Percentiles rank a stretch among this genome's conserved stretches.
Evolutionary conservation across 2,797 vertebrate species (phyloP).

Genomic region (Pantherophis alleghaniensis): DNA sequence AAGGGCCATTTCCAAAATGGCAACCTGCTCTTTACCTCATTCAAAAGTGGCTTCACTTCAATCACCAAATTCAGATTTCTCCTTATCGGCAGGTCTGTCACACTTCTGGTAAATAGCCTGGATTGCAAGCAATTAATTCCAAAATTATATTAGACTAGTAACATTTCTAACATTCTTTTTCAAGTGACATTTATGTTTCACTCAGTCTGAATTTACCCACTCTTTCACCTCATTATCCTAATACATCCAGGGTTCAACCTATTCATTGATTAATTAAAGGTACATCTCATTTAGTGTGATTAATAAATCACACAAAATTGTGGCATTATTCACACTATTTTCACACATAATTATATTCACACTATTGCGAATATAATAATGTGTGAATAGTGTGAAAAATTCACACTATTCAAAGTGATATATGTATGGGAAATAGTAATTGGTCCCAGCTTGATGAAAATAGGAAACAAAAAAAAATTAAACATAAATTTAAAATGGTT

Average conservation of each 20-base stretch:
- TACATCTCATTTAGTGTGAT: not conserved
- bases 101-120: not conserved
- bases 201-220: not conserved
- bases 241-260: not conserved
- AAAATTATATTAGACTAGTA: not conserved
- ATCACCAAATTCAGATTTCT: not conserved
- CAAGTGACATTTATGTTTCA: not conserved
- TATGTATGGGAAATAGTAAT: not conserved
- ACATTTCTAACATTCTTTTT: not conserved
- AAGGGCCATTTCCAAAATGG: not conserved
- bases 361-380: too few species aligned
- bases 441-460: not conserved
- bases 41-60: not conserved
- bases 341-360: too few species aligned
- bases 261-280: not conserved
- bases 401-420: not conserved
- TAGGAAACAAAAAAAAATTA: not conserved
- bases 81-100: not conserved
- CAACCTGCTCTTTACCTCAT: not conserved
- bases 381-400: not conserved
- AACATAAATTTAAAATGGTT: not conserved
- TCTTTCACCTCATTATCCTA: not conserved
- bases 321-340: not conserved
- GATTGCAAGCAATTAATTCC: not conserved
- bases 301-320: not conserved